phyloP scores from a whole-genome alignment of 2,888 invertebrate species.

The Athetis lepigone region DNA sequence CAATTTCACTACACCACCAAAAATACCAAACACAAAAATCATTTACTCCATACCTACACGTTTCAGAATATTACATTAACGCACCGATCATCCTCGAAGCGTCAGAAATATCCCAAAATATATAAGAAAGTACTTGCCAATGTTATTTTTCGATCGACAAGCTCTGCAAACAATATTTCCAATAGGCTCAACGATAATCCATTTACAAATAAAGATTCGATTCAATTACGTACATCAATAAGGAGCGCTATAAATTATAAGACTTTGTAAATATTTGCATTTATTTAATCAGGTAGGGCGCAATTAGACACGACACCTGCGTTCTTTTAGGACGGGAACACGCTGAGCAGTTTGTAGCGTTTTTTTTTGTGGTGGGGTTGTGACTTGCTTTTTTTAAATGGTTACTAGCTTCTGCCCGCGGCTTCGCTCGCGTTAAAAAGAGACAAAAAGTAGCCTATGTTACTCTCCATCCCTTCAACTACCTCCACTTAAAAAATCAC shows the following conservation, averaged over 20 bases:
- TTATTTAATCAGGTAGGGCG: slow-evolving; percentile 56
- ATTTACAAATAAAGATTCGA: slow-evolving; percentile 54
- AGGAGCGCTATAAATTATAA: slow-evolving; percentile 56
- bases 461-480: too few species aligned
- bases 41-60: background rate
- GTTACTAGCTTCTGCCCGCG: too few species aligned
- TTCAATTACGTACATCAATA: slow-evolving; percentile 61
- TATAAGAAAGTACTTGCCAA: slow-evolving; percentile 27
- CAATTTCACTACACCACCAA: background rate
- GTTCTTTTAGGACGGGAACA: slow-evolving; percentile 8
- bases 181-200: slow-evolving; percentile 51
- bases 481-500: too few species aligned
- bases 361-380: background rate
- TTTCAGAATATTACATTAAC: slow-evolving; percentile 23
- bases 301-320: slow-evolving; percentile 60
- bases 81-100: slow-evolving; percentile 5
- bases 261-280: slow-evolving; percentile 60
- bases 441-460: too few species aligned
- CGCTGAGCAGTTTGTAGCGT: background rate
- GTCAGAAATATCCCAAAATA: slow-evolving; percentile 35
- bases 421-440: too few species aligned
- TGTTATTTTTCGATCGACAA: slow-evolving; percentile 51
- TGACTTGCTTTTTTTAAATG: background rate
- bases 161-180: slow-evolving; percentile 47
- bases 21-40: slow-evolving; percentile 1